Evolutionary conservation across 1,140 invertebrate genomes (phyloP).

Genomic region (Zaprionus tsacasi): DNA sequence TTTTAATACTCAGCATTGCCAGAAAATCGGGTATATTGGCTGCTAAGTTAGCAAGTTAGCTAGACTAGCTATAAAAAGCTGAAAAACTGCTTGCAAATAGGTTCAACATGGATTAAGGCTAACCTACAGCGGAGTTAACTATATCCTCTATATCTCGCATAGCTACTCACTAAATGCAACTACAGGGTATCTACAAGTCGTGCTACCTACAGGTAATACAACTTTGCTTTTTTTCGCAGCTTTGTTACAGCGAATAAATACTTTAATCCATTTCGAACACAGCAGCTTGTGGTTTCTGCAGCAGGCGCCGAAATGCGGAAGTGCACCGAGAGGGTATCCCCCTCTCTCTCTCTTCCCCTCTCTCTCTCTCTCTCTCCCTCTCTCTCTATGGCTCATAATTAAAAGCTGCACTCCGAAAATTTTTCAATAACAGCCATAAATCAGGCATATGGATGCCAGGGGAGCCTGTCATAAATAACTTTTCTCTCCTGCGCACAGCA

Average conservation of each 20-base stretch:
- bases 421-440: constrained; percentile 84
- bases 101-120: background rate
- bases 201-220: background rate
- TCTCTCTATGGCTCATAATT: constrained; percentile 67
- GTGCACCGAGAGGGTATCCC: constrained; percentile 3
- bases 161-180: too few species aligned
- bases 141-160: too few species aligned
- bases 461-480: constrained; percentile 81
- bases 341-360: background rate
- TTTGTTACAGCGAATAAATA: constrained; percentile 32
- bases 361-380: background rate
- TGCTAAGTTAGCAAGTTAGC: background rate
- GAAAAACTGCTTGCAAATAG: background rate
- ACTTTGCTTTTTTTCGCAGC: background rate
- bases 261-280: constrained; percentile 26
- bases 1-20: background rate
- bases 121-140: too few species aligned
- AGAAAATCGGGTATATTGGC: background rate
- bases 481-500: constrained; percentile 39
- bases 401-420: constrained; percentile 79
- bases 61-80: background rate
- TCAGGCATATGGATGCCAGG: constrained; percentile 80
- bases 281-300: constrained; percentile 18
- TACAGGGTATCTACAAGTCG: background rate
- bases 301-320: background rate